A percentile compares a stretch with the other conserved stretches of the same genome.
These are phyloP conservation scores for Acronicta alni DNA, from an alignment of 2,888 invertebrate genomes.

Conservation along the genomic window DNA sequence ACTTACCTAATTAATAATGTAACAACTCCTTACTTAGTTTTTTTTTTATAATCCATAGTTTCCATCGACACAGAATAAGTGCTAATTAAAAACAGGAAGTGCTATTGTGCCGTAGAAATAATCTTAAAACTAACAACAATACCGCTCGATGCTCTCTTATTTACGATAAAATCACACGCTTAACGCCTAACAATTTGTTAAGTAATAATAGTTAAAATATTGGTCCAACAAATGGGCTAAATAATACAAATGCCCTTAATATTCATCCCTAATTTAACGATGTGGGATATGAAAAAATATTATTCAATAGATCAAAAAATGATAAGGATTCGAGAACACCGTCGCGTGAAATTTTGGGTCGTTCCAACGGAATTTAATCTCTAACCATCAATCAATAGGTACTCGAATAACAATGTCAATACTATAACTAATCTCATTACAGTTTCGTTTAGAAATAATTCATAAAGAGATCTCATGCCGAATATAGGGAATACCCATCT, in stretches of 20 bases:
- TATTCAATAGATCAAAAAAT: conserved; percentile 89
- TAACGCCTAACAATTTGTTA: conserved; percentile 89
- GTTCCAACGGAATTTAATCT: conserved; percentile 85
- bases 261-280: conserved; percentile 89
- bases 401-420: conserved; percentile 89
- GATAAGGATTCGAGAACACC: conserved; percentile 87
- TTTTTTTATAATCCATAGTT: conserved; percentile 82
- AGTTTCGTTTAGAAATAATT: conserved; percentile 86
- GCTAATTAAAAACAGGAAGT: conserved; percentile 90
- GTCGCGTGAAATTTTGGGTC: conserved; percentile 77
- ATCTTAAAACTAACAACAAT: conserved; percentile 88
- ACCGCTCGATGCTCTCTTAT: conserved; percentile 88
- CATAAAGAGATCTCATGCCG: conserved; percentile 84
- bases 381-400: conserved; percentile 84
- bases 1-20: conserved; percentile 89
- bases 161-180: conserved; percentile 89
- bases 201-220: conserved; percentile 90
- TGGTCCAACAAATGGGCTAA: conserved; percentile 90
- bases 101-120: conserved; percentile 89
- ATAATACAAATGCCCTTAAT: conserved; percentile 90
- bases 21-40: conserved; percentile 88
- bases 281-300: conserved; percentile 89
- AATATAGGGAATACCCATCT: conserved; percentile 77
- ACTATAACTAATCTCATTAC: conserved; percentile 89
- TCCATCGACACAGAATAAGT: conserved; percentile 89